Percentiles rank a stretch among this genome's conserved stretches.
These are phyloP conservation scores for Rhinichthys osculus DNA, from an alignment of 2,797 vertebrate genomes.

Conservation along the genomic window DNA sequence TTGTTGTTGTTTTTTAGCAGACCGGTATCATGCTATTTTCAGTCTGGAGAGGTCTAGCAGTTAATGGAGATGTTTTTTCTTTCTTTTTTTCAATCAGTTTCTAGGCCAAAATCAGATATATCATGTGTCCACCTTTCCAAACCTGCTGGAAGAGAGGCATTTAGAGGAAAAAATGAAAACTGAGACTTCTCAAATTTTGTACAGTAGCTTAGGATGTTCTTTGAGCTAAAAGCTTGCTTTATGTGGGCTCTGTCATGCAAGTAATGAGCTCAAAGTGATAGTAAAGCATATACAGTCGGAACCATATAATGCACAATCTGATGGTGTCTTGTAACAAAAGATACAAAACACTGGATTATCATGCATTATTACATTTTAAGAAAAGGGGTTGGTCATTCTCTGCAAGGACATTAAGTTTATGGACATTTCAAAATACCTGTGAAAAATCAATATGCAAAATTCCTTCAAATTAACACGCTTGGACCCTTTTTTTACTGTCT, in stretches of 20 bases:
- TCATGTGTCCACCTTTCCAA: not conserved
- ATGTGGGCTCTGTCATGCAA: not conserved
- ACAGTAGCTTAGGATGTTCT: not conserved
- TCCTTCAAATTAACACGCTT: not conserved
- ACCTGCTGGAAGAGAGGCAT: not conserved
- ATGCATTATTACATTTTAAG: not conserved
- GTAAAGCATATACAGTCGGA: not conserved
- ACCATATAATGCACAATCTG: not conserved
- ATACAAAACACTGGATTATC: not conserved
- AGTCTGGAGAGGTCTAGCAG: not conserved
- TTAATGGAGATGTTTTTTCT: not conserved
- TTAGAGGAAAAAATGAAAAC: not conserved
- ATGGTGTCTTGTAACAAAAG: not conserved
- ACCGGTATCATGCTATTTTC: not conserved
- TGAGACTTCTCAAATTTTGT: not conserved
- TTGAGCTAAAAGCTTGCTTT: not conserved
- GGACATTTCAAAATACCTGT: not conserved
- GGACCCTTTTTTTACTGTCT: not conserved
- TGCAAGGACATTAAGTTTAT: not conserved
- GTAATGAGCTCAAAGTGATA: not conserved
- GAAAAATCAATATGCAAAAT: not conserved
- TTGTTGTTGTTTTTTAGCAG: not conserved
- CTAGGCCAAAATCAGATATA: not conserved
- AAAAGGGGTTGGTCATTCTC: not conserved
- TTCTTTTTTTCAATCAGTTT: not conserved